Conservation (phyloP, 2,797 vertebrate genomes). For the Acipenser oxyrinchus region DNA sequence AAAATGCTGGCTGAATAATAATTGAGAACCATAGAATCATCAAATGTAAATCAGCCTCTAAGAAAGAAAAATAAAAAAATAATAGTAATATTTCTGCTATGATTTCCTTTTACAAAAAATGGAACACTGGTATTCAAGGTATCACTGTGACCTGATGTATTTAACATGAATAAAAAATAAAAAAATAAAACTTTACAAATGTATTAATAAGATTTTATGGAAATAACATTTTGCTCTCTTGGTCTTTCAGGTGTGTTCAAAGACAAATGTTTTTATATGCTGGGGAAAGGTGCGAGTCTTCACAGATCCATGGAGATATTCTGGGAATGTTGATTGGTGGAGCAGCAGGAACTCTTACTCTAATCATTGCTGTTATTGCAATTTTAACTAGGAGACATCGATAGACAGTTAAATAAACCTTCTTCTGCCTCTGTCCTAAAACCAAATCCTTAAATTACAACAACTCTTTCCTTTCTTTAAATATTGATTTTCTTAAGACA, state of each 20-base stretch:
- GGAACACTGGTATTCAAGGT: background rate
- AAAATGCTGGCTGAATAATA: background rate
- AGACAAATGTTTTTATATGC: constrained; percentile 59
- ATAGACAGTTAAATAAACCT: too few species aligned
- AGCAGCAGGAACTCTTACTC: constrained; percentile 41
- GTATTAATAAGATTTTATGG: background rate
- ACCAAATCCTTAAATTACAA: too few species aligned
- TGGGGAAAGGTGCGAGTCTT: constrained; percentile 62
- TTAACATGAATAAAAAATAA: background rate
- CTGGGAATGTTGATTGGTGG: constrained; percentile 62
- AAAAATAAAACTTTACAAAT: background rate
- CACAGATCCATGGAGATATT: constrained; percentile 49
- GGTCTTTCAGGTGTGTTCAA: constrained; percentile 59
- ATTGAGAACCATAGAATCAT: background rate
- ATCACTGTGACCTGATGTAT: too few species aligned
- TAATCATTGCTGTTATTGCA: constrained; percentile 52
- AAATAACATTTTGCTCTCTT: constrained; percentile 12
- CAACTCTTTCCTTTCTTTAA: too few species aligned
- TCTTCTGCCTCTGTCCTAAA: too few species aligned
- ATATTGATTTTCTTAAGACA: too few species aligned
- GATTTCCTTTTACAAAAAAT: background rate
- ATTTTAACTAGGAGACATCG: constrained; percentile 40
- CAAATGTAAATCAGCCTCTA: too few species aligned
- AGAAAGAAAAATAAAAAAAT: too few species aligned
- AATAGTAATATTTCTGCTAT: background rate